Evolutionary conservation across 2,888 invertebrate species (phyloP), one percentile per base, ranked within the genome.

Genomic region (Chironomus riparius): DNA sequence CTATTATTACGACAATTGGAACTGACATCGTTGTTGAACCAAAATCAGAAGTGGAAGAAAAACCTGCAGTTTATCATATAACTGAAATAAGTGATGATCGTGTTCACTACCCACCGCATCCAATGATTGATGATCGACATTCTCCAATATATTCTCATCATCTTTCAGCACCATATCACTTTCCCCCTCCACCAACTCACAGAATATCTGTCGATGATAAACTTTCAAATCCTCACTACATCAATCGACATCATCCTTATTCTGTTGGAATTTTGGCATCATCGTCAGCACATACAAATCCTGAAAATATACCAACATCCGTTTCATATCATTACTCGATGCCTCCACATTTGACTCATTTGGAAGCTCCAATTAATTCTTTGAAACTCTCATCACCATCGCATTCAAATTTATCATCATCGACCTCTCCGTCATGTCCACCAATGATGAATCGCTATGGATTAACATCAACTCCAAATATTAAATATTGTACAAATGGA

Each of bases 231-330:
- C 4, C 28, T 7, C 74, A 47, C 47, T 74, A 74, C 24, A 62
- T 73, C 22, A 70, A 70, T 73, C 74, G 74, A 7, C 65, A 56
- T 56, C 50, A 74, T 74, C 74, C 74, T 47, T 74, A 74, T 62
- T 56, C 56, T 6, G 71, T 71, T 61, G 50, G 50, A 28, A 68
- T 50, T 47, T 18, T 74, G 6, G 62, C 73, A 21, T 74, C 74
- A 38, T 72, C 72, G n/a, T 18, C 72, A 15, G 28, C 72, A 10
- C 24, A 13, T 24, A 21, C 65, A 65, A 68, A 47, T 62, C 10
- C 48, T 10, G 68, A 68, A 4, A 68, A 74, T 47, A 68, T 68
- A 22, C 47, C 74, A 48, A 68, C 68, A 21, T 62, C 69, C 24
- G 61, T 72, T 28, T 62, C 61, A 15, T 72, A 72, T 47, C 72